Percentiles rank a stretch among this genome's conserved stretches.
phyloP scores from a whole-genome alignment of 2,888 invertebrate species.

The Tachina fera region DNA sequence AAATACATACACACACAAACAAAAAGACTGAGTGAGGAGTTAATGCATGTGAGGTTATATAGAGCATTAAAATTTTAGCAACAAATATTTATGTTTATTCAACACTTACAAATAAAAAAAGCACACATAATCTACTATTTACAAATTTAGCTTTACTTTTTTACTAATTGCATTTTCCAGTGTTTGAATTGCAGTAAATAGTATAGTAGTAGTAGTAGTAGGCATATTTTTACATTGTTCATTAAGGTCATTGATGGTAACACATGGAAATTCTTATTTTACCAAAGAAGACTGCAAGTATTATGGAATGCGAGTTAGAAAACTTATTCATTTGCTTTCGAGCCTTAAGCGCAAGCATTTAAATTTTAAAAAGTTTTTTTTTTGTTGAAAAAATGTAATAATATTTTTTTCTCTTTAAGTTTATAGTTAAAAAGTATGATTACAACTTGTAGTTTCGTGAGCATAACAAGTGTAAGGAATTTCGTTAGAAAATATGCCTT shows the following conservation, averaged over 20 bases:
- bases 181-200: slow-evolving; percentile 46
- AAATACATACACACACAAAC: no score
- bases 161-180: slow-evolving; percentile 78
- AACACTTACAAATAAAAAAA: slow-evolving; percentile 69
- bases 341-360: no score
- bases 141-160: slow-evolving; percentile 60
- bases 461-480: not conserved
- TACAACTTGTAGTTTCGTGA: not conserved
- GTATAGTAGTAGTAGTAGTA: not conserved
- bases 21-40: not conserved
- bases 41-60: not conserved
- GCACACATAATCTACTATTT: slow-evolving; percentile 72
- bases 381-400: no score
- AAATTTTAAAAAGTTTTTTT: no score
- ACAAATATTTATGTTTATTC: slow-evolving; percentile 76
- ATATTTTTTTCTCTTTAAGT: no score
- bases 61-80: slow-evolving; percentile 45
- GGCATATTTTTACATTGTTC: not conserved
- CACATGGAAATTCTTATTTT: not conserved
- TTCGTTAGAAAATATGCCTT: not conserved
- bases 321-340: no score
- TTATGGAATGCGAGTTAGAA: no score
- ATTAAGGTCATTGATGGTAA: slow-evolving; percentile 47
- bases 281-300: not conserved
- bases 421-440: not conserved